These are phyloP conservation scores for Lordiphosa andalusiaca DNA, from an alignment of 2,888 invertebrate genomes.

Conservation along the genomic window DNA sequence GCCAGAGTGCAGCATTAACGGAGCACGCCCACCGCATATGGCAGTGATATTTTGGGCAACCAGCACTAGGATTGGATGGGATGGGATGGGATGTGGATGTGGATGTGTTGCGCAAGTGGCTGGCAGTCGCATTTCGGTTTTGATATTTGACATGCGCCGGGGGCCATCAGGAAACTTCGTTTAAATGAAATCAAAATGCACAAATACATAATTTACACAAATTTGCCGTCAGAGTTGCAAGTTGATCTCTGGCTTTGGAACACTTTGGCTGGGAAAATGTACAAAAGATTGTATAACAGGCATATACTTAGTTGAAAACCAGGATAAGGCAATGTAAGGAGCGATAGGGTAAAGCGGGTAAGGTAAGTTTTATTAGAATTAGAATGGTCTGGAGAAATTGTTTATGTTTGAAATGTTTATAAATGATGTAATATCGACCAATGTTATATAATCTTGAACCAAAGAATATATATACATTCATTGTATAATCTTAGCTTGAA, in stretches of 20 bases:
- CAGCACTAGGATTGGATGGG: too few species aligned
- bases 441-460: too few species aligned
- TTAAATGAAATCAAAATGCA: conserved; percentile 75
- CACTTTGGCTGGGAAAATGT: conserved; percentile 26
- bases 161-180: conserved; percentile 74
- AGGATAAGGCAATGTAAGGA: background rate
- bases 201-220: conserved; percentile 74
- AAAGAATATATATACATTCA: too few species aligned
- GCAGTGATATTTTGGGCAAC: conserved; percentile 60
- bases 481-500: too few species aligned
- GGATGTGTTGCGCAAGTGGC: conserved; percentile 61
- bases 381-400: too few species aligned
- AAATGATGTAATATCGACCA: too few species aligned
- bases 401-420: too few species aligned
- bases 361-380: too few species aligned
- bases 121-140: conserved; percentile 60
- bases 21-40: conserved; percentile 73
- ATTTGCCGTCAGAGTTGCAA: conserved; percentile 43
- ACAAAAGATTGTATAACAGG: conserved; percentile 28
- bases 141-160: conserved; percentile 74
- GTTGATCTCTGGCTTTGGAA: conserved; percentile 33
- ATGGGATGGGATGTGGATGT: conserved; percentile 35
- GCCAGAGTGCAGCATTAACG: conserved; percentile 55
- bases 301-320: too few species aligned
- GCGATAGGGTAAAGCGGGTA: background rate